Evolutionary conservation across 2,888 invertebrate genomes (phyloP).

Genomic region (Podotricha telesiphe): DNA sequence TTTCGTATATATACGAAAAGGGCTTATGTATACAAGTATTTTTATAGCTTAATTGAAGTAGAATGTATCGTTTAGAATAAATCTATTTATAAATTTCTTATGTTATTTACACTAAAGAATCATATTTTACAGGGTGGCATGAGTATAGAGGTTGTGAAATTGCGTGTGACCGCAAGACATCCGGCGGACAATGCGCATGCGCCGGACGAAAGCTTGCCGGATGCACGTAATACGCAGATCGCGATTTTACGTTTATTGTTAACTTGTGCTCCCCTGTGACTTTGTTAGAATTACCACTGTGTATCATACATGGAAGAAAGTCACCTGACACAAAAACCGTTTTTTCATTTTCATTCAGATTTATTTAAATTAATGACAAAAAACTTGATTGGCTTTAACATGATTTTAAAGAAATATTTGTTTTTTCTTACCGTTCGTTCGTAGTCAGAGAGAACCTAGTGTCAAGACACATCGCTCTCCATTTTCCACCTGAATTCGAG

Average conservation of each 20-base stretch:
- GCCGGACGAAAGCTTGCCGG: slow-evolving; percentile 73
- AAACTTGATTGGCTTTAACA: too few species aligned
- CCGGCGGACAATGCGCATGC: slow-evolving; percentile 75
- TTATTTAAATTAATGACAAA: too few species aligned
- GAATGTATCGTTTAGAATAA: background rate
- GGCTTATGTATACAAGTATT: background rate
- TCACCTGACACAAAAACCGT: too few species aligned
- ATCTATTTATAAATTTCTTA: background rate
- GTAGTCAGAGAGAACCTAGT: too few species aligned
- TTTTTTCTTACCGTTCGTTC: too few species aligned
- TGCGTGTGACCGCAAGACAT: slow-evolving; percentile 82
- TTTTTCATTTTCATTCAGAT: too few species aligned
- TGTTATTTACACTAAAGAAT: slow-evolving; percentile 41
- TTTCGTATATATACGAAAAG: background rate
- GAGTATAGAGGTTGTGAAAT: slow-evolving; percentile 77
- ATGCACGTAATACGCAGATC: slow-evolving; percentile 76
- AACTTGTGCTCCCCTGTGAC: slow-evolving; percentile 45
- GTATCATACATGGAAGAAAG: too few species aligned
- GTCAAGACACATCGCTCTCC: too few species aligned
- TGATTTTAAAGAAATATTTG: too few species aligned
- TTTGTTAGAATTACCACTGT: slow-evolving; percentile 30
- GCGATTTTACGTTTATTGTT: slow-evolving; percentile 59
- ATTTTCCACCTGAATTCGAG: too few species aligned
- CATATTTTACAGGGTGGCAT: slow-evolving; percentile 62
- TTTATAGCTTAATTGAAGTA: too few species aligned